A percentile compares a stretch with the other conserved stretches of the same genome.
Evolutionary conservation across 2,888 invertebrate species (phyloP).

Genomic region (Microplitis manilae): DNA sequence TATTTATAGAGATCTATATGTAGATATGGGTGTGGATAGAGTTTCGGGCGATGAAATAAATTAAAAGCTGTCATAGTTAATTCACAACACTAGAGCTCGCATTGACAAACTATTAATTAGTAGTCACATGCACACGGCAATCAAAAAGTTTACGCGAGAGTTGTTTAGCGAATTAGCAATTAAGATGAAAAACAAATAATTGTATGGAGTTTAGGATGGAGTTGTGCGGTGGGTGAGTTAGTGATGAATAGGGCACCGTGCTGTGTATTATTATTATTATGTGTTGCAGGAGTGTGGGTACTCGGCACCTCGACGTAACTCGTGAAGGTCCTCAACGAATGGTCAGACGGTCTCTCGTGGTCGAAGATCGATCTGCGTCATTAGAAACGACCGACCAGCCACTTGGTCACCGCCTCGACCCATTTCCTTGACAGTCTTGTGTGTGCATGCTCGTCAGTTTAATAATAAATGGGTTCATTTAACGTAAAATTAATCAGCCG

Average conservation of each 20-base stretch:
- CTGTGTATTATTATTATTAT: background rate
- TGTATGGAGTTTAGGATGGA: background rate
- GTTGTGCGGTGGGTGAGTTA: background rate
- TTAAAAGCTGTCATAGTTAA: too few relatives aligned
- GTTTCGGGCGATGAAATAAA: too few relatives aligned
- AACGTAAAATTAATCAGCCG: conserved; percentile 35
- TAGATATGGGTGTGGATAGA: too few relatives aligned
- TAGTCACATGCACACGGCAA: background rate
- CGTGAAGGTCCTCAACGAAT: conserved; percentile 22
- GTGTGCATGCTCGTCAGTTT: conserved; percentile 1
- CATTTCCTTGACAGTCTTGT: conserved; percentile 42
- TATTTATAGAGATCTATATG: background rate
- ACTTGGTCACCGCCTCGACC: conserved; percentile 37
- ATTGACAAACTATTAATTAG: background rate
- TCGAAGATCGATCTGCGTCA: conserved; percentile 35
- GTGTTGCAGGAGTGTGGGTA: background rate
- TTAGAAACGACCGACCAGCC: conserved; percentile 18
- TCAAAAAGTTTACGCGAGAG: background rate
- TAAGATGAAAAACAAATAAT: background rate
- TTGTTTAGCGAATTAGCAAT: background rate
- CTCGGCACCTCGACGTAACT: background rate
- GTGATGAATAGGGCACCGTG: background rate
- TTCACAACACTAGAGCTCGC: too few relatives aligned
- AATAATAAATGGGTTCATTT: conserved; percentile 41
- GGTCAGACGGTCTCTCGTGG: conserved; percentile 29